These are phyloP conservation scores for Drosophila lowei DNA, from an alignment of 1,140 invertebrate genomes.

Conservation along the genomic window DNA sequence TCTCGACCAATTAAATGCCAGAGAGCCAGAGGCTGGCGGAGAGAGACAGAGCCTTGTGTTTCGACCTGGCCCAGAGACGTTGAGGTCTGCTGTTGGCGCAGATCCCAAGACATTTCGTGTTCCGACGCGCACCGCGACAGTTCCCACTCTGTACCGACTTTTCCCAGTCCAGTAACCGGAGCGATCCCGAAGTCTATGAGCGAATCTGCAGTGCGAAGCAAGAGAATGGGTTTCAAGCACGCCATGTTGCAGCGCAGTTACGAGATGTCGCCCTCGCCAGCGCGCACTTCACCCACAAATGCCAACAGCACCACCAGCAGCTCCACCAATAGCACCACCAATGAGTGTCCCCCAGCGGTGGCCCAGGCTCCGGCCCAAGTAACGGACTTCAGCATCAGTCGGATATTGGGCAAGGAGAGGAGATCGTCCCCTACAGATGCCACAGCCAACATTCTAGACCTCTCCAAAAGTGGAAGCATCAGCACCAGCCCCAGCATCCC, in stretches of 20 bases:
- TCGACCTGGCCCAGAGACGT: slow-evolving; percentile 52
- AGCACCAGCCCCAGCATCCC: neutral
- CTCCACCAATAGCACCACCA: slow-evolving; percentile 6
- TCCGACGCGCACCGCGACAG: slow-evolving; percentile 77
- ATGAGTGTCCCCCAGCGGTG: slow-evolving; percentile 11
- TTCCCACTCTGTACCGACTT: slow-evolving; percentile 32
- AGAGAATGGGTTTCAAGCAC: slow-evolving; percentile 79
- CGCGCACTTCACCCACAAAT: slow-evolving; percentile 35
- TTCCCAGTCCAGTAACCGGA: neutral
- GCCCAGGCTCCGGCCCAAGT: slow-evolving; percentile 45
- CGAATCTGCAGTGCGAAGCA: slow-evolving; percentile 21
- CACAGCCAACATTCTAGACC: slow-evolving; percentile 63
- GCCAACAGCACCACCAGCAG: neutral
- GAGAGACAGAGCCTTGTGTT: slow-evolving; percentile 19
- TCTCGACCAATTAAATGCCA: slow-evolving; percentile 72
- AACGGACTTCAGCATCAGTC: slow-evolving; percentile 80
- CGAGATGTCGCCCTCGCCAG: slow-evolving; percentile 62
- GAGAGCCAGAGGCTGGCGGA: slow-evolving; percentile 21
- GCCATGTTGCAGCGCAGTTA: slow-evolving; percentile 74
- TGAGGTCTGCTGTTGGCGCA: slow-evolving; percentile 49
- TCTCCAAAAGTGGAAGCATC: slow-evolving; percentile 58
- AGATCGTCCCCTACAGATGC: slow-evolving; percentile 9
- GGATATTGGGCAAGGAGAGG: slow-evolving; percentile 70
- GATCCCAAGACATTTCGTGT: slow-evolving; percentile 68
- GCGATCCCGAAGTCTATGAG: slow-evolving; percentile 40